phyloP scores from a whole-genome alignment of 2,797 vertebrate species.

The Phoxinus dragarum region DNA sequence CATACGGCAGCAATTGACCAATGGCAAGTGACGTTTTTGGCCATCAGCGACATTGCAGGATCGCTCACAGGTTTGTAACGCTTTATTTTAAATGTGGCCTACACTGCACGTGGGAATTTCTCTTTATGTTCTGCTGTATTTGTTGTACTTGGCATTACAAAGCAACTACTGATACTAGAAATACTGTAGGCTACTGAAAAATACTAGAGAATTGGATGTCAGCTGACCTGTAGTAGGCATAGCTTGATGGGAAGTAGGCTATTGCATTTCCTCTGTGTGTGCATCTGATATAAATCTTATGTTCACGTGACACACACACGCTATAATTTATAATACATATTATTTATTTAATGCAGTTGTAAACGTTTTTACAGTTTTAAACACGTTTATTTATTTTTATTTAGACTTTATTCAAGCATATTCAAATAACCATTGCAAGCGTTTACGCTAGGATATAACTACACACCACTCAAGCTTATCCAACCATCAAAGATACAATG shows the following conservation, averaged over 20 bases:
- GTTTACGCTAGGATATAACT: background rate
- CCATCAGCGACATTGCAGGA: background rate
- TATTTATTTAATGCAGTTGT: background rate
- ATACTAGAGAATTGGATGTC: background rate
- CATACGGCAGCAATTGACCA: background rate
- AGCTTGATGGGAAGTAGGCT: background rate
- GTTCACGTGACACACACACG: background rate
- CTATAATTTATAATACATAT: background rate
- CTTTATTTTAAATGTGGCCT: background rate
- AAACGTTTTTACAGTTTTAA: too few species aligned
- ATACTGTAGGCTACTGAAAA: background rate
- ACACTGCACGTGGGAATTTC: background rate
- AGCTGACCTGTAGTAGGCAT: background rate
- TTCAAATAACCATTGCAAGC: background rate
- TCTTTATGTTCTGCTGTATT: background rate
- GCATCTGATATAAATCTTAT: background rate
- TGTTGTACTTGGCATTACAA: background rate
- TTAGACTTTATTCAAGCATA: background rate
- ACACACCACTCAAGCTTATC: constrained; percentile 1
- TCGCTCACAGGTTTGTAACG: background rate
- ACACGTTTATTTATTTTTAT: background rate
- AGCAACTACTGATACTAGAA: background rate
- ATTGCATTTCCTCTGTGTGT: constrained; percentile 4
- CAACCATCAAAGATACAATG: constrained; percentile 35
- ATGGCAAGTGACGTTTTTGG: background rate